Base-by-base conservation (phyloP, 2,888 invertebrate species). In the Agriotes lineatus region DNA sequence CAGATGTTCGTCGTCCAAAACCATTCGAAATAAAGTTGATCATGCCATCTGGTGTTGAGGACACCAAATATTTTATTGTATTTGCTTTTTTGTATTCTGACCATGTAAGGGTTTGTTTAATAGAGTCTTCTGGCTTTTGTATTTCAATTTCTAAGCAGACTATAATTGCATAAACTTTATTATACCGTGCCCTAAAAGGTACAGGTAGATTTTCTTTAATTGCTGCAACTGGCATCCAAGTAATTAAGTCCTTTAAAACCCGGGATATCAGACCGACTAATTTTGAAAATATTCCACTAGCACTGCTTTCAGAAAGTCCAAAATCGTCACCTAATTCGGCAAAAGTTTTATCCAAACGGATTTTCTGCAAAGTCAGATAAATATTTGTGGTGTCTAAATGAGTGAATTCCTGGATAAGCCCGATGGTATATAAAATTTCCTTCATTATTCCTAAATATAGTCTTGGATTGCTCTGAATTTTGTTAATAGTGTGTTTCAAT, bases 121-220 rank as follows among this genome's bases (percentile, higher is more conserved):
- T 2, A 3, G 80, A 72, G 44, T 79, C 77, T 4, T 74, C 71
- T 19, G 82, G 80, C 65, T 80, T 82, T 72, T 83, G 77, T 14
- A 82, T 67, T 52, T 81, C 78, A 20, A 81, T 82, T 65, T 82
- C 82, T 5, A 82, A 60, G 45, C 82, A 82, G 54, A 82, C 81
- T 22, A 82, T 81, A 1, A 82, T 81, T 35, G 77, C 78, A 56
- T 45, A 74, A 0, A 79, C 75, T 18, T 78, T 72, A 30, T 56
- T 20, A 66, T 72, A 77, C 19, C 67, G 54, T n/a, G 37, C 50
- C 60, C 73, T 50, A 69, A 78, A 77, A 6, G 75, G 35, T 30
- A 72, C 65, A 5, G 75, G 76, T 18, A 75, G 50, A 5, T 56
- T 54, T 20, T 42, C 42, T 60, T 68, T 68, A 25, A 73, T 67